Conservation (phyloP, 2,888 invertebrate species). For the Tetheella fluctuosa region DNA sequence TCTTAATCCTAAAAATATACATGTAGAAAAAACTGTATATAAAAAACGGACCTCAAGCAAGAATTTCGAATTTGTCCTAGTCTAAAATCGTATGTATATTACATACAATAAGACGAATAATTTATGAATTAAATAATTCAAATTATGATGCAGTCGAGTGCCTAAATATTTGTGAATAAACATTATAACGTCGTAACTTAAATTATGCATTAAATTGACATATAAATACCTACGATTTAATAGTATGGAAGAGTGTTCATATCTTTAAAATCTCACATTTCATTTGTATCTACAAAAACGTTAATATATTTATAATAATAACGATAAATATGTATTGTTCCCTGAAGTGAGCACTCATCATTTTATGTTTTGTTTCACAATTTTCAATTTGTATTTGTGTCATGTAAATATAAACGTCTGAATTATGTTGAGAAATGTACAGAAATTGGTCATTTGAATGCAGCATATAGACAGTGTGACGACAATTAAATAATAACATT, state of each 20-base stretch:
- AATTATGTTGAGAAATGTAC: slow-evolving; percentile 25
- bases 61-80: slow-evolving; percentile 39
- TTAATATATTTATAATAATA: slow-evolving; percentile 12
- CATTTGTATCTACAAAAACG: slow-evolving; percentile 1
- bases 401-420: slow-evolving; percentile 21
- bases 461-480: too few species aligned
- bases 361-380: slow-evolving; percentile 42
- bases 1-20: slow-evolving; percentile 64
- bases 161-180: slow-evolving; percentile 10
- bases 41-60: slow-evolving; percentile 53
- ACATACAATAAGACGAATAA: slow-evolving; percentile 33
- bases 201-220: slow-evolving; percentile 23
- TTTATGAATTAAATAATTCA: slow-evolving; percentile 18
- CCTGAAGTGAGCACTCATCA: slow-evolving; percentile 64
- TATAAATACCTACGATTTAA: slow-evolving; percentile 35
- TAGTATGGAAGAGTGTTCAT: slow-evolving; percentile 35
- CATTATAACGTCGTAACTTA: slow-evolving; percentile 19
- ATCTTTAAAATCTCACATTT: slow-evolving; percentile 37
- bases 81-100: slow-evolving; percentile 26
- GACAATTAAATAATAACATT: too few species aligned
- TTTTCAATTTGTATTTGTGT: slow-evolving; percentile 34
- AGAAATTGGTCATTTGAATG: too few species aligned
- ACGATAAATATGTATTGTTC: slow-evolving; percentile 54
- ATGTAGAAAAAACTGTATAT: slow-evolving; percentile 68
- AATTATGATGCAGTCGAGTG: slow-evolving; percentile 9